These are phyloP conservation scores for Odocoileus hemionus DNA, from an alignment of 2,113 vertebrate genomes.

Conservation along the genomic window DNA sequence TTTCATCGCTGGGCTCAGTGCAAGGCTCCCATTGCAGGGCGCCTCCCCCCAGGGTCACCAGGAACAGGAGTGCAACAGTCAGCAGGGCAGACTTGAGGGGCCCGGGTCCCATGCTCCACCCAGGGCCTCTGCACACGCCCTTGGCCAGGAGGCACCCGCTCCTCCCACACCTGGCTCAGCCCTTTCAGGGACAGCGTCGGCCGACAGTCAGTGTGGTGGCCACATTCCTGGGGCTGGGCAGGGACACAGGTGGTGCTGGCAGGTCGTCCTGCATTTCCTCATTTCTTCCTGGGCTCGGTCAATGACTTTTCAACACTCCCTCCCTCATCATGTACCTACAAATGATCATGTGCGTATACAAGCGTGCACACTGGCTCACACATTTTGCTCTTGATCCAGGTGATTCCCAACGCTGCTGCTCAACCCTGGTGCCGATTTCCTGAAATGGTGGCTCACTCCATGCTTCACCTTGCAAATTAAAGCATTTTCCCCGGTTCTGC, in stretches of 20 bases:
- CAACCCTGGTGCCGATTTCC: neutral
- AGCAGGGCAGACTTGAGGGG: neutral
- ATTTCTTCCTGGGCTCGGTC: neutral
- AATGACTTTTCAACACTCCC: neutral
- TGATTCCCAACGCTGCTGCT: neutral
- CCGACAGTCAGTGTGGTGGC: neutral
- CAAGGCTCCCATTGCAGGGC: accelerated
- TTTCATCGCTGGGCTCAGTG: slow-evolving; percentile 93
- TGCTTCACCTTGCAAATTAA: neutral
- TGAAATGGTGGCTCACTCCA: neutral
- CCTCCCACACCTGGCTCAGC: neutral
- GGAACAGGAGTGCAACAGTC: neutral
- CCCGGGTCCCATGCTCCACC: neutral
- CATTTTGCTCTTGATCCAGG: neutral
- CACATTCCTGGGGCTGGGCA: neutral
- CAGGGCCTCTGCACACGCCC: neutral
- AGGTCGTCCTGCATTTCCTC: neutral
- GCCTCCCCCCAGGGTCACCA: neutral
- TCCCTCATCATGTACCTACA: accelerated
- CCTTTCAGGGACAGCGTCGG: neutral
- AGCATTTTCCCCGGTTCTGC: neutral
- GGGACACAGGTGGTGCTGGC: neutral
- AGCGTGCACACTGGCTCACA: accelerated
- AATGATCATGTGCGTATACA: accelerated
- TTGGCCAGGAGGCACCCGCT: neutral